Conservation (phyloP, 1,140 invertebrate genomes). For the Drosophila insularis region DNA sequence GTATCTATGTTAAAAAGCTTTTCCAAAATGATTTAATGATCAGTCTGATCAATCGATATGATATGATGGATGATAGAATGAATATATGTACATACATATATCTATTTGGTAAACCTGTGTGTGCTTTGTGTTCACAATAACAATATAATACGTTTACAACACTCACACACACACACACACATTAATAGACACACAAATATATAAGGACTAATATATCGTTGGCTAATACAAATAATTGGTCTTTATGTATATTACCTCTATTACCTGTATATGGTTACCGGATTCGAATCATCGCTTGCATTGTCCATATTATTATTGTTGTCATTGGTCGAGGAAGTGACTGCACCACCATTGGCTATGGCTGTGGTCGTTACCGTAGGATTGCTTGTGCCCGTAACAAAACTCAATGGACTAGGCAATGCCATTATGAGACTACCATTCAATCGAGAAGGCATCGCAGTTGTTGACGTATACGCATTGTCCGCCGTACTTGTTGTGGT, state of each 20-base stretch:
- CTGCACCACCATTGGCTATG: conserved; percentile 28
- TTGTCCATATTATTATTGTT: conserved; percentile 87
- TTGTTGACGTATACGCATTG: conserved; percentile 10
- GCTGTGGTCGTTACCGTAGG: conserved; percentile 25
- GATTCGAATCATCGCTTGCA: conserved; percentile 90
- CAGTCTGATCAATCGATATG: no score
- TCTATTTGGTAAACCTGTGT: neutral
- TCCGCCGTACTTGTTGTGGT: conserved; percentile 2
- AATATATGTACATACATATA: no score
- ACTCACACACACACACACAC: neutral
- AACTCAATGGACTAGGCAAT: conserved; percentile 61
- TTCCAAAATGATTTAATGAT: no score
- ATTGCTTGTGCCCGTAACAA: conserved; percentile 58
- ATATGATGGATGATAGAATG: no score
- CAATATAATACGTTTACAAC: neutral
- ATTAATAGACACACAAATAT: neutral
- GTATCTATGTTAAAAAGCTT: no score
- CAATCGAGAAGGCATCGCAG: conserved; percentile 24
- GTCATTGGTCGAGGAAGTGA: conserved; percentile 75
- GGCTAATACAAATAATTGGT: no score
- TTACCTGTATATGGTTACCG: conserved; percentile 92
- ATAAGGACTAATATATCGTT: no score
- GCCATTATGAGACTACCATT: conserved; percentile 51
- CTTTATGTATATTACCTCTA: neutral
- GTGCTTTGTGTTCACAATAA: neutral